A percentile compares a stretch with the other conserved stretches of the same genome.
phyloP scores from a whole-genome alignment of 2,888 invertebrate species.

The Operophtera brumata region DNA sequence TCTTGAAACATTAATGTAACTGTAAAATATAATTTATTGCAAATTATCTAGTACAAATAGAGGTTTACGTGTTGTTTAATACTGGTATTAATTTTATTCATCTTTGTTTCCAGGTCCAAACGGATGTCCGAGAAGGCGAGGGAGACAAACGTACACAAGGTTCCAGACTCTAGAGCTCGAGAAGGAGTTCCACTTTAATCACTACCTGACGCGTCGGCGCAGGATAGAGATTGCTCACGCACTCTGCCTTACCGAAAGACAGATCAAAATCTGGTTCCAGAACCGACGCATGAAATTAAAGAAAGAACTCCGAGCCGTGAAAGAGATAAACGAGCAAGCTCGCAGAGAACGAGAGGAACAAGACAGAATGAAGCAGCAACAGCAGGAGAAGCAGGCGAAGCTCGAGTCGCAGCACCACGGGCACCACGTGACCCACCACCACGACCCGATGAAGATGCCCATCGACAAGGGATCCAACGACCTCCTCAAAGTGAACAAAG shows the following conservation, averaged over 20 bases:
- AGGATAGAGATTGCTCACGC: constrained; percentile 98
- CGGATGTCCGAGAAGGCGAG: constrained; percentile 95
- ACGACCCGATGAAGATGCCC: constrained; percentile 86
- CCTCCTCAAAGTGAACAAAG: constrained; percentile 89
- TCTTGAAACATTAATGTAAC: constrained; percentile 54
- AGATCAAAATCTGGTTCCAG: constrained; percentile 99
- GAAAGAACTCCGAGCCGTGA: constrained; percentile 96
- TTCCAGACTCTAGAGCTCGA: constrained; percentile 99
- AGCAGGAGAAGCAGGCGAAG: constrained; percentile 92
- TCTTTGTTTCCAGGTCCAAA: constrained; percentile 91
- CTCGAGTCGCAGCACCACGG: constrained; percentile 86
- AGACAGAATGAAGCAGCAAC: constrained; percentile 94
- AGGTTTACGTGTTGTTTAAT: constrained; percentile 32
- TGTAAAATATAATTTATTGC: constrained; percentile 47
- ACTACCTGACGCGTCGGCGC: constrained; percentile 96
- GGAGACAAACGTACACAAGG: constrained; percentile 98
- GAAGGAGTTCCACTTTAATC: constrained; percentile 99
- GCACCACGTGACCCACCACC: constrained; percentile 85
- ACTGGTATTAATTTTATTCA: constrained; percentile 30
- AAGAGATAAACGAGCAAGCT: constrained; percentile 97
- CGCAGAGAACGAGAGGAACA: constrained; percentile 94
- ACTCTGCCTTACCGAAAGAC: constrained; percentile 96
- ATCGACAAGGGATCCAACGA: constrained; percentile 87
- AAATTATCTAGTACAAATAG: constrained; percentile 34
- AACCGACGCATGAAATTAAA: constrained; percentile 98